A percentile compares a stretch with the other conserved stretches of the same genome.
phyloP scores from a whole-genome alignment of 2,113 vertebrate species.

The Ammospiza caudacuta region DNA sequence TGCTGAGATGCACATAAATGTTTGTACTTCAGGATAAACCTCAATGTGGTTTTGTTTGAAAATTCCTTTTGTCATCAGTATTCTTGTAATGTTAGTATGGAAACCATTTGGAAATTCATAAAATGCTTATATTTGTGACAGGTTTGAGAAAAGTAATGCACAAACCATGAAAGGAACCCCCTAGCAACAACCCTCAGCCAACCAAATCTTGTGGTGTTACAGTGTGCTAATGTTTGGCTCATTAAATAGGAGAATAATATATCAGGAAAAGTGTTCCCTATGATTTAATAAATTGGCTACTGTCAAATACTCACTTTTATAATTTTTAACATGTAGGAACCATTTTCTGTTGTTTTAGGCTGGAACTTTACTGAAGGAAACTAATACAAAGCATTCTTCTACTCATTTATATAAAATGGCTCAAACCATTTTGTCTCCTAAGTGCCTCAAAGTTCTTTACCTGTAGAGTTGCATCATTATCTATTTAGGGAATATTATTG shows the following conservation, averaged over 20 bases:
- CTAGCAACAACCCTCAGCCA: neutral
- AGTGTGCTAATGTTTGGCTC: neutral
- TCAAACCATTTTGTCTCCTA: neutral
- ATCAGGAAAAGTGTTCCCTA: neutral
- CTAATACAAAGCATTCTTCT: neutral
- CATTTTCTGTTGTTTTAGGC: neutral
- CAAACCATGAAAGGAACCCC: neutral
- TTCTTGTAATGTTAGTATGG: neutral
- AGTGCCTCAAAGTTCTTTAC: neutral
- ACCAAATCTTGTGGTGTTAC: neutral
- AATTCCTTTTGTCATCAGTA: neutral
- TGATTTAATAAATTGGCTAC: neutral
- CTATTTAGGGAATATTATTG: neutral
- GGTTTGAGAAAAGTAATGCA: neutral
- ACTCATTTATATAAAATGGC: neutral
- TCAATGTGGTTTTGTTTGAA: neutral
- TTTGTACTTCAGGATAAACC: neutral
- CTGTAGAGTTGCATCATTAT: neutral
- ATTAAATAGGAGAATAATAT: neutral
- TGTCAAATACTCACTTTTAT: neutral
- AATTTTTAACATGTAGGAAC: neutral
- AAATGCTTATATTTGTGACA: neutral
- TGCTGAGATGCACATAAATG: neutral
- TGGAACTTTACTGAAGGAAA: neutral
- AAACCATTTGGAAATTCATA: neutral